These are phyloP conservation scores for Monodelphis domestica DNA, from an alignment of 2,797 vertebrate species.

Conservation along the genomic window DNA sequence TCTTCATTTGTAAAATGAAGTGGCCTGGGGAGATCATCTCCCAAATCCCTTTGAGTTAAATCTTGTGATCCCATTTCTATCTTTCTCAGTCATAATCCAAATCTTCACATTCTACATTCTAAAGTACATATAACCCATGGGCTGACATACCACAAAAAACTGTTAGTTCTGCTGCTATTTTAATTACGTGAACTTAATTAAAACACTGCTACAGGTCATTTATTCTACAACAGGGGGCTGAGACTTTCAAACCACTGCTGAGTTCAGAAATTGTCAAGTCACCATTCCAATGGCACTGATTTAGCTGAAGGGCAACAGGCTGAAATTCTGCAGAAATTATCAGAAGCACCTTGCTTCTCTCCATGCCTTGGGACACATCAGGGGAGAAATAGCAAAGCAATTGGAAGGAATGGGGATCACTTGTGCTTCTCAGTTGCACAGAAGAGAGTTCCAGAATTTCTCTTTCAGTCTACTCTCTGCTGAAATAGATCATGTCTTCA, in stretches of 20 bases:
- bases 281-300: constrained; percentile 73
- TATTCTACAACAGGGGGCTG: constrained; percentile 64
- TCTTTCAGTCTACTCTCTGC: constrained; percentile 46
- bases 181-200: constrained; percentile 79
- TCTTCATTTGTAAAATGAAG: not conserved
- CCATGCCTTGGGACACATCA: constrained; percentile 76
- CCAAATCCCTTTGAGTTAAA: not conserved
- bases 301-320: constrained; percentile 64
- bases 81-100: constrained; percentile 2
- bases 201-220: constrained; percentile 78
- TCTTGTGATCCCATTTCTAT: not conserved
- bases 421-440: constrained; percentile 31
- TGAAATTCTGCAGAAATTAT: constrained; percentile 76
- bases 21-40: not conserved
- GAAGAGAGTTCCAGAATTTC: constrained; percentile 24
- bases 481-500: not conserved
- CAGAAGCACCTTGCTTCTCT: constrained; percentile 63
- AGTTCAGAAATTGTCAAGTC: constrained; percentile 72
- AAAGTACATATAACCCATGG: constrained; percentile 46
- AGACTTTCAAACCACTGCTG: constrained; percentile 72
- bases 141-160: constrained; percentile 72
- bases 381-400: constrained; percentile 68
- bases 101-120: not conserved
- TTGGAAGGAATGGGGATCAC: not conserved
- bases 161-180: constrained; percentile 78